Base-by-base conservation (phyloP, 1,140 invertebrate genomes). In the Lycorma delicatula region DNA sequence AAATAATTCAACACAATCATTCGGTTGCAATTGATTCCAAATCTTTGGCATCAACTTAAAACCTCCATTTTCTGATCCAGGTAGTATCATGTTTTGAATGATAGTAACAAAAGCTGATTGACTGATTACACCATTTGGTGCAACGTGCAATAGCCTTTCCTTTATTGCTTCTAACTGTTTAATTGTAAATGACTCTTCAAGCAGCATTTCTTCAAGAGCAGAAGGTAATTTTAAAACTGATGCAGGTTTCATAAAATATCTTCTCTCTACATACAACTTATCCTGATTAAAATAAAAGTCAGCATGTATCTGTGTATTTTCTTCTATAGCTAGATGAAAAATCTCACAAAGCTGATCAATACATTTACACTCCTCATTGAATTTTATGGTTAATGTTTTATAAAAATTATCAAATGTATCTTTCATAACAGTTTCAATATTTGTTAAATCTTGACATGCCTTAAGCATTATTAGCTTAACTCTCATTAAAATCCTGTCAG, bases 291-390 rank as follows among this genome's bases (percentile, higher is more conserved):
- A 67, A 4, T 74, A 54, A 41, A 80, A 62, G 50, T 67, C 71
- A 59, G 75, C 72, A 48, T 74, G 70, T 27, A 79, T 69, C 46
- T 62, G 60, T 61, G 61, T 69, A 34, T 72, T 74, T 47, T 71
- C 68, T 70, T 82, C 80, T 31, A 81, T 74, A 2, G 81, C 79
- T 61, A 72, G 70, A 61, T 73, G 69, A 31, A 83, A 71, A 38
- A 79, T 72, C 46, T 75, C 73, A 53, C 75, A 75, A 47, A 78
- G 68, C 16, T 75, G 68, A 58, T 77, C 71, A 6, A 82, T 74
- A 60, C 75, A 75, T 60, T 75, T 70, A n/a, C 79, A 71, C 64
- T 82, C 80, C 28, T 71, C 72, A 29, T 70, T 50, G 60, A 81
- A 81, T 62, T 63, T 60, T 68, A 66, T 67, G 71, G 41, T 70